Evolutionary conservation across 1,140 invertebrate genomes (phyloP).

Genomic region (Scaptodrosophila lebanonensis): DNA sequence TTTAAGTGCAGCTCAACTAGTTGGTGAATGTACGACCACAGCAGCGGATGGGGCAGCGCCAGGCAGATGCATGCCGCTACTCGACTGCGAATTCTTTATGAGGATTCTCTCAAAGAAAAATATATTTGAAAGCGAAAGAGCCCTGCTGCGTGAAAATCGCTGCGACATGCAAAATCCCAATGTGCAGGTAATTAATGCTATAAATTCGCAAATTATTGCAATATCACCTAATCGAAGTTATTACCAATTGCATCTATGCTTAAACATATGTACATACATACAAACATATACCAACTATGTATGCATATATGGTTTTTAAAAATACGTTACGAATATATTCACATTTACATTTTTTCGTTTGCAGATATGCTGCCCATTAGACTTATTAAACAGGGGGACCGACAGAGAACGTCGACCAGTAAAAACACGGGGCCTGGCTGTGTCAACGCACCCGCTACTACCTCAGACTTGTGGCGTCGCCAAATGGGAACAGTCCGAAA

Average conservation of each 20-base stretch:
- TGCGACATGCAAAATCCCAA: constrained; percentile 17
- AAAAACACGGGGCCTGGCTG: constrained; percentile 25
- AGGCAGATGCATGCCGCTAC: constrained; percentile 38
- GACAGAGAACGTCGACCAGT: neutral
- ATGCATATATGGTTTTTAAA: no score
- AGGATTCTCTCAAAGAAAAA: constrained; percentile 15
- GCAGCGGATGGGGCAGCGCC: constrained; percentile 9
- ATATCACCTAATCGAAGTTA: no score
- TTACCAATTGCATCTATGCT: no score
- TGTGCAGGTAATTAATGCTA: constrained; percentile 31
- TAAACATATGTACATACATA: neutral
- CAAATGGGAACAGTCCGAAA: constrained; percentile 79
- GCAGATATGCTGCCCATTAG: constrained; percentile 46
- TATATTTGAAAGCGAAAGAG: constrained; percentile 28
- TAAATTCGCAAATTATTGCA: no score
- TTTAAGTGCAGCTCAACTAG: constrained; percentile 28
- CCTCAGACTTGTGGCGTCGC: constrained; percentile 61
- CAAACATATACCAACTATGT: no score
- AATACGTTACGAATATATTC: no score
- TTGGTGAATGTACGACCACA: constrained; percentile 34
- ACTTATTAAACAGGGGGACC: neutral
- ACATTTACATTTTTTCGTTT: no score
- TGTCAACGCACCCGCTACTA: constrained; percentile 34
- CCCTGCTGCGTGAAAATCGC: constrained; percentile 43
- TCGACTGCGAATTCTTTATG: constrained; percentile 49